Evolutionary conservation across 2,888 invertebrate species (phyloP).

Genomic region (Plebejus anna): DNA sequence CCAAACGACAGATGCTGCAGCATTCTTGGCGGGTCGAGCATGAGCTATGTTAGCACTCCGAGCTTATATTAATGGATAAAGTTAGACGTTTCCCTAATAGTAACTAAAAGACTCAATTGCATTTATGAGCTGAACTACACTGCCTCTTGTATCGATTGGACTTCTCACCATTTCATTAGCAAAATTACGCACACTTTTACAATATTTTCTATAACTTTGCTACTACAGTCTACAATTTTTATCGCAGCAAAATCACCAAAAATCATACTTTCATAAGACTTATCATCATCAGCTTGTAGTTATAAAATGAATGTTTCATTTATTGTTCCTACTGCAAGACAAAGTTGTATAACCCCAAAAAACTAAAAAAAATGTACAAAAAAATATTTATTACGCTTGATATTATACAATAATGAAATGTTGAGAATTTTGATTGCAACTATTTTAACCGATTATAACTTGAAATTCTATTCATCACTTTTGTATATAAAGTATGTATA

Average conservation of each 20-base stretch:
- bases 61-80: conserved; percentile 51
- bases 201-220: conserved; percentile 13
- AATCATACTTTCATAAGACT: not conserved
- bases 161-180: conserved; percentile 32
- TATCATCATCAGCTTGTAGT: not conserved
- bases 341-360: not conserved
- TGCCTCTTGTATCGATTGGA: conserved; percentile 34
- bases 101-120: conserved; percentile 47
- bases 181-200: conserved; percentile 13
- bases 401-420: not conserved
- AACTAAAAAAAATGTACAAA: conserved; percentile 17
- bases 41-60: conserved; percentile 53
- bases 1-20: conserved; percentile 34
- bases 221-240: conserved; percentile 8
- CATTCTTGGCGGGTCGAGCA: conserved; percentile 52
- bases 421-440: conserved; percentile 22
- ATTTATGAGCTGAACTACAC: conserved; percentile 44
- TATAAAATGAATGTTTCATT: not conserved
- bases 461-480: conserved; percentile 30
- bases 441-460: conserved; percentile 32
- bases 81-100: conserved; percentile 39
- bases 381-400: conserved; percentile 18
- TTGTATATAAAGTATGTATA: conserved; percentile 70
- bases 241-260: not conserved
- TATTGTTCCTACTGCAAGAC: conserved; percentile 12